Evolutionary conservation across 1,140 invertebrate species (phyloP).

Genomic region (Pseudoatta argentina): DNA sequence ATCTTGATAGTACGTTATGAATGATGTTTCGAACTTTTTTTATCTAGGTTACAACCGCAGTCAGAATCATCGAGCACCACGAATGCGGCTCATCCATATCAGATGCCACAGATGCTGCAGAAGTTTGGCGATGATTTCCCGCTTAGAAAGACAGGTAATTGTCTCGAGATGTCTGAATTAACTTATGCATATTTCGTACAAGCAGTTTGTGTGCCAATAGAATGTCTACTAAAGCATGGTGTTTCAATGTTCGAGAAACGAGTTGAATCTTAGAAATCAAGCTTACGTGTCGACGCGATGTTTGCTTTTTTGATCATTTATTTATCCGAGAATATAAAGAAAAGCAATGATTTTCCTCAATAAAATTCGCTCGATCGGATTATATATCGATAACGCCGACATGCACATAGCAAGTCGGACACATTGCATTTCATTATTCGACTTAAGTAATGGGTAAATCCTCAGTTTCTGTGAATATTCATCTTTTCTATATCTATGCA

Average conservation of each 20-base stretch:
- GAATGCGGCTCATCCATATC: conserved; percentile 89
- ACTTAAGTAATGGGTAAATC: conserved; percentile 1
- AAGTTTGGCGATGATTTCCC: conserved; percentile 92
- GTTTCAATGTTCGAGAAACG: conserved; percentile 74
- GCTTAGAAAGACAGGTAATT: conserved; percentile 96
- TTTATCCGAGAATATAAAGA: conserved; percentile 31
- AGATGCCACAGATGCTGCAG: conserved; percentile 88
- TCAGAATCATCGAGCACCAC: conserved; percentile 84
- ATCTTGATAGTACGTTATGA: conserved; percentile 47
- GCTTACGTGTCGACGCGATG: conserved; percentile 60
- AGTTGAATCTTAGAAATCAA: conserved; percentile 37
- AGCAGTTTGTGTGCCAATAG: conserved; percentile 75
- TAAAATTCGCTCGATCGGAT: conserved; percentile 38
- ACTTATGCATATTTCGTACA: conserved; percentile 65
- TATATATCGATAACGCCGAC: background rate
- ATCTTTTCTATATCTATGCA: background rate
- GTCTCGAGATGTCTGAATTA: conserved; percentile 53
- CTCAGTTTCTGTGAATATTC: background rate
- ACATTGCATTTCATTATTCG: background rate
- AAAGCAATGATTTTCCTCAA: background rate
- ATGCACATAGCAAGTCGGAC: background rate
- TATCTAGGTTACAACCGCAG: conserved; percentile 82
- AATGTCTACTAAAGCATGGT: conserved; percentile 86
- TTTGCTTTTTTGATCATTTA: conserved; percentile 52
- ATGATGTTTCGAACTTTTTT: conserved; percentile 3